Evolutionary conservation across 2,113 vertebrate genomes (phyloP), one percentile per base, ranked within the genome.

Genomic region (Parus major): DNA sequence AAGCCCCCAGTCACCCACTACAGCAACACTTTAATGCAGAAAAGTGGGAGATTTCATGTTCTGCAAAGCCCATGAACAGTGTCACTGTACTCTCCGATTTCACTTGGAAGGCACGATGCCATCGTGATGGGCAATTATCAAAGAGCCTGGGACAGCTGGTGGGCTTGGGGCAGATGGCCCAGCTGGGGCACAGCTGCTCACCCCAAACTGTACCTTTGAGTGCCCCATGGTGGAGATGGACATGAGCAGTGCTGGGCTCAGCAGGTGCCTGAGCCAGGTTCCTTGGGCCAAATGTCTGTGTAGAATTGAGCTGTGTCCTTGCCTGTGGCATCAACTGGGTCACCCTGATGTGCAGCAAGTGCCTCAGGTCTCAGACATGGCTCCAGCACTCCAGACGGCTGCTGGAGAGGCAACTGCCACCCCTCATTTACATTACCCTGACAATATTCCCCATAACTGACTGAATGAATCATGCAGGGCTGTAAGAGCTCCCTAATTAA

Each of bases 221-320:
- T 44, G 61, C 21, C 42, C 55, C 0, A 1, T 0, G 6, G 22
- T 22, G 56, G 61, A 20, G 41, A 11, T 0, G 41, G 24, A 27
- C 42, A 41, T 1, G 0, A 65, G 87, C 55, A n/a, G 41, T 46
- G 0, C 9, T 1, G 1, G 21, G 66, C 53, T 79, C 5, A 0
- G 47, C 0, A 1, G 10, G 15, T 24, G 31, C n/a, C 78, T 87
- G 64, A 55, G 50, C 64, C 0, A 0, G 0, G 3, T 1, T 53
- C 64, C 47, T 63, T 4, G 1, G 84, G 61, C 33, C 61, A 22
- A 20, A 29, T 2, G 9, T 49, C 78, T 56, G 5, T 1, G 4
- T 19, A 64, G 64, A 60, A 22, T 61, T 64, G 75, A 80, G 52
- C 39, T 0, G 1, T 3, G 24, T 18, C 94, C 92, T 92, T 92